Conservation (phyloP, 2,797 vertebrate species). For the Megaceryle alcyon region DNA sequence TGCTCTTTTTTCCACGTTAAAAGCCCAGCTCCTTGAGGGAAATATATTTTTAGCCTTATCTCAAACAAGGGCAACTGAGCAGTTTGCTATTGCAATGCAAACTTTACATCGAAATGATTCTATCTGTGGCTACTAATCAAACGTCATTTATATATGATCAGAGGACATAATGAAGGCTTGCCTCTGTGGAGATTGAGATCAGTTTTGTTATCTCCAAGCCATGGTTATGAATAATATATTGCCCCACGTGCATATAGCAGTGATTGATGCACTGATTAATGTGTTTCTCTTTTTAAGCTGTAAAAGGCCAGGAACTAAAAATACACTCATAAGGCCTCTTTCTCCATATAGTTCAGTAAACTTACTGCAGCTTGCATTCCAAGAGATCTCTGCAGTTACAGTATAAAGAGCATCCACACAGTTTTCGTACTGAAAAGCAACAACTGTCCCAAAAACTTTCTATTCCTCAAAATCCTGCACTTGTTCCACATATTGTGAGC, state of each 20-base stretch:
- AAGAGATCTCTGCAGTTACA: background rate
- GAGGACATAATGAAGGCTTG: background rate
- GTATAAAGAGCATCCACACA: background rate
- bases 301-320: background rate
- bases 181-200: constrained; percentile 7
- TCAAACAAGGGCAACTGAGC: background rate
- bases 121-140: constrained; percentile 37
- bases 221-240: constrained; percentile 23
- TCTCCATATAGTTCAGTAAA: background rate
- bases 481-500: background rate
- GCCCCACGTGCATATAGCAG: background rate
- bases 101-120: constrained; percentile 21
- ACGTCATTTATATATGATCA: background rate
- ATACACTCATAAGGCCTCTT: background rate
- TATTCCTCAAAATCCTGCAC: background rate
- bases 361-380: background rate
- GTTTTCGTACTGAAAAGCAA: background rate
- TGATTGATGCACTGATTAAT: constrained; percentile 5
- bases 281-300: background rate
- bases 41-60: constrained; percentile 36
- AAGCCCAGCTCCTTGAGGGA: background rate
- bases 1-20: background rate
- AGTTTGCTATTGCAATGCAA: background rate
- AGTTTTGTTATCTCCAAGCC: constrained; percentile 14
- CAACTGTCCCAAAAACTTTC: background rate